A percentile compares a stretch with the other conserved stretches of the same genome.
These are phyloP conservation scores for Monodelphis domestica DNA, from an alignment of 2,797 vertebrate genomes.

Conservation along the genomic window DNA sequence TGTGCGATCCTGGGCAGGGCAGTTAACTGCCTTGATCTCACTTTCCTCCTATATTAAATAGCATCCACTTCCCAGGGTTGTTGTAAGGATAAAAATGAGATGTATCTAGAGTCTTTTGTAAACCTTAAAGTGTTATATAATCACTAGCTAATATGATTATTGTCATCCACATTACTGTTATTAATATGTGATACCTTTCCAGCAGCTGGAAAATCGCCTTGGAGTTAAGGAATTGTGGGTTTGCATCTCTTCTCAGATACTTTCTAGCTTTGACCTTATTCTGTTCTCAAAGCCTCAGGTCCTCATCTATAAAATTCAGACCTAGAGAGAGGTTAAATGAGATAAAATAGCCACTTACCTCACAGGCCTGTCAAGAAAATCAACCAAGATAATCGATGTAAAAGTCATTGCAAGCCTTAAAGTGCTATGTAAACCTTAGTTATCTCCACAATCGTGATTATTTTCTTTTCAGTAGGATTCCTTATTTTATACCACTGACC, in stretches of 20 bases:
- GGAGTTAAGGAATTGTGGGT: background rate
- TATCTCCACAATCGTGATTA: background rate
- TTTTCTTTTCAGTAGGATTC: conserved; percentile 19
- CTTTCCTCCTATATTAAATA: background rate
- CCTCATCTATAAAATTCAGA: background rate
- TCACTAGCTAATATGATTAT: too few species aligned
- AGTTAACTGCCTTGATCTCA: background rate
- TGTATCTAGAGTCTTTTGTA: background rate
- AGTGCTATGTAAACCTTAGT: too few species aligned
- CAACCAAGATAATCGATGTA: background rate
- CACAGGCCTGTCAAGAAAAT: background rate
- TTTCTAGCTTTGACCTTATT: background rate
- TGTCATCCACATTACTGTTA: too few species aligned
- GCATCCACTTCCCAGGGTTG: background rate
- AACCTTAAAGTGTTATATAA: background rate
- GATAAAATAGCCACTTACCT: background rate
- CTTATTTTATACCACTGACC: background rate
- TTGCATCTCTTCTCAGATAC: background rate
- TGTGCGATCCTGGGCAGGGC: background rate
- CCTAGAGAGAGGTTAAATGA: background rate
- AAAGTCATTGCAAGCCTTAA: background rate
- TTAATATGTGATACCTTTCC: background rate
- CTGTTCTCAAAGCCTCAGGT: background rate
- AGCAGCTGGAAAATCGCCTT: background rate
- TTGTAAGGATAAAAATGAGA: background rate